A percentile compares a stretch with the other conserved stretches of the same genome.
Evolutionary conservation across 2,888 invertebrate species (phyloP).

Genomic region (Chymomyza procnemis): DNA sequence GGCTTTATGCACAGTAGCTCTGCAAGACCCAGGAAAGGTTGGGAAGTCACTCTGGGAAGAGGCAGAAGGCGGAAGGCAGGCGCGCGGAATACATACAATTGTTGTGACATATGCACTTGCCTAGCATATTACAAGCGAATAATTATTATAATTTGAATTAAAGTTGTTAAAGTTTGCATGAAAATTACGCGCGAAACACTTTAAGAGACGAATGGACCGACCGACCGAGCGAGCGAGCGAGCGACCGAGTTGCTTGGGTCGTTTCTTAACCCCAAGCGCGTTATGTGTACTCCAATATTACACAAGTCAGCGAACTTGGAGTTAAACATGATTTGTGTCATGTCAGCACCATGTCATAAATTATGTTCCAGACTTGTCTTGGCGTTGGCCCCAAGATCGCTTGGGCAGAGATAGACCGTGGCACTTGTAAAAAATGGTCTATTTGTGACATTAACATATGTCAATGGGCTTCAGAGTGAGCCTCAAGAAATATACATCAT

Average conservation of each 20-base stretch:
- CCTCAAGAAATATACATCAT: not conserved
- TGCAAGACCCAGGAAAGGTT: not conserved
- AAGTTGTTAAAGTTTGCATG: conserved; percentile 29
- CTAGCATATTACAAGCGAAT: conserved; percentile 28
- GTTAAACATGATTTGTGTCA: not conserved
- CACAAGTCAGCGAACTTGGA: conserved; percentile 44
- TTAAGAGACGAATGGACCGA: not conserved
- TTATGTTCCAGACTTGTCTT: not conserved
- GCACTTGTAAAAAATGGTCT: not conserved
- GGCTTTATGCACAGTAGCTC: conserved; percentile 33
- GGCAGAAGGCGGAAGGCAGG: too few species aligned
- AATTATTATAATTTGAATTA: conserved; percentile 38
- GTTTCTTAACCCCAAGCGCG: not conserved
- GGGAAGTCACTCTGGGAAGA: not conserved
- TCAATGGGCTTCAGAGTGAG: not conserved
- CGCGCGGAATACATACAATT: conserved; percentile 18
- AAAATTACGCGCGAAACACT: conserved; percentile 38
- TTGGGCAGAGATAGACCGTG: not conserved
- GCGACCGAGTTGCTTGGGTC: not conserved
- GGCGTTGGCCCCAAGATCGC: not conserved
- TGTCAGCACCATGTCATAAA: not conserved
- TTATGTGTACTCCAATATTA: conserved; percentile 31
- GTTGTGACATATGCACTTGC: conserved; percentile 46
- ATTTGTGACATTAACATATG: not conserved
- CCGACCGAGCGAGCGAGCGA: too few species aligned